These are phyloP conservation scores for Spheniscus humboldti DNA, from an alignment of 2,797 vertebrate species.

Conservation along the genomic window DNA sequence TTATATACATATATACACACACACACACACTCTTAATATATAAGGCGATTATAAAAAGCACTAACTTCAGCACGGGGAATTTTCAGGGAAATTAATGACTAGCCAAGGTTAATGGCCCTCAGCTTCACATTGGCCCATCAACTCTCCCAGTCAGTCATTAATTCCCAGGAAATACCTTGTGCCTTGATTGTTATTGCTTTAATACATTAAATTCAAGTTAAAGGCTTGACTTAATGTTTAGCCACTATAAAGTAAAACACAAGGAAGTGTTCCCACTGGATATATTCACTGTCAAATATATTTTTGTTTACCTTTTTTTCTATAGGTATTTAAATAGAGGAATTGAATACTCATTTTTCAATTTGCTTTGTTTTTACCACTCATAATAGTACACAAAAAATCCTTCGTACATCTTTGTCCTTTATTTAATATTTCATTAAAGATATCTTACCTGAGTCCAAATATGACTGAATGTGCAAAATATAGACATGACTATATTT, in stretches of 20 bases:
- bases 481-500: background rate
- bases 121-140: constrained; percentile 62
- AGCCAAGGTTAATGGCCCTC: constrained; percentile 66
- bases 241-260: constrained; percentile 64
- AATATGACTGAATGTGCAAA: background rate
- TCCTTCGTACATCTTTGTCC: background rate
- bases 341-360: constrained; percentile 13
- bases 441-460: background rate
- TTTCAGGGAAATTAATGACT: constrained; percentile 71
- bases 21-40: background rate
- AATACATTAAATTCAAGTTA: constrained; percentile 73
- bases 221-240: constrained; percentile 70
- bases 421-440: constrained; percentile 24
- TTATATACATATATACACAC: background rate
- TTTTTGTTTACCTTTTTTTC: constrained; percentile 66
- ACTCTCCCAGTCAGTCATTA: constrained; percentile 68
- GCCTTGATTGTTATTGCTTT: constrained; percentile 67
- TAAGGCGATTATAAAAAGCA: constrained; percentile 54
- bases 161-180: constrained; percentile 69
- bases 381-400: background rate
- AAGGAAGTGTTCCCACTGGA: constrained; percentile 46
- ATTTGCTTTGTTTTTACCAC: constrained; percentile 9
- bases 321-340: constrained; percentile 16
- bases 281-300: constrained; percentile 27
- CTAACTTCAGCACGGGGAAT: constrained; percentile 52